Evolutionary conservation across 1,140 invertebrate species (phyloP).

Genomic region (Lepidurus arcticus): DNA sequence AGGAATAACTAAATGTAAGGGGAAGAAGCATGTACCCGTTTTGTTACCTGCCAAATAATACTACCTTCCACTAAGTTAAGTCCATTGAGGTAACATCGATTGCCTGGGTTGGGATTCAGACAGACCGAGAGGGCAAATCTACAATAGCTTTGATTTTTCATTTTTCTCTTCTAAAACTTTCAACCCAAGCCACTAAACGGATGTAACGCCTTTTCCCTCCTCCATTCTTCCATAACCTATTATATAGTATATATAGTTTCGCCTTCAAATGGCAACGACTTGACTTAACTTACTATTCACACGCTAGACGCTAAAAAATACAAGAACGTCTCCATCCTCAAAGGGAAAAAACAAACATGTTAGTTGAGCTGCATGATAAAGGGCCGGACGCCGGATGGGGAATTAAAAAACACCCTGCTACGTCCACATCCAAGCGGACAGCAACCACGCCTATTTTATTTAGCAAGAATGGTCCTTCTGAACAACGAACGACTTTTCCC

Average conservation of each 20-base stretch:
- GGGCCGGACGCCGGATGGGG: no score
- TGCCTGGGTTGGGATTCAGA: neutral
- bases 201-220: slow-evolving; percentile 15
- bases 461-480: no score
- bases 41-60: slow-evolving; percentile 14
- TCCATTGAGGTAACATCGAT: slow-evolving; percentile 20
- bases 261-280: neutral
- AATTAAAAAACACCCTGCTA: no score
- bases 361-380: no score
- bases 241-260: neutral
- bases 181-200: slow-evolving; percentile 15
- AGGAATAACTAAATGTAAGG: neutral
- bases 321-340: no score
- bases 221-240: neutral
- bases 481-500: no score
- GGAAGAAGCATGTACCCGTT: slow-evolving; percentile 5
- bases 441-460: no score
- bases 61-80: slow-evolving; percentile 3
- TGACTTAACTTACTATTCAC: neutral
- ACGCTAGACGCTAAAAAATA: no score
- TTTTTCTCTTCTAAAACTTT: neutral
- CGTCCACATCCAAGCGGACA: no score
- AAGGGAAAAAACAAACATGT: no score
- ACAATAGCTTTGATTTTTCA: neutral
- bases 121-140: neutral